Percentiles rank a stretch among this genome's conserved stretches.
These are phyloP conservation scores for Hemicordylus capensis DNA, from an alignment of 2,113 vertebrate genomes.

Conservation along the genomic window DNA sequence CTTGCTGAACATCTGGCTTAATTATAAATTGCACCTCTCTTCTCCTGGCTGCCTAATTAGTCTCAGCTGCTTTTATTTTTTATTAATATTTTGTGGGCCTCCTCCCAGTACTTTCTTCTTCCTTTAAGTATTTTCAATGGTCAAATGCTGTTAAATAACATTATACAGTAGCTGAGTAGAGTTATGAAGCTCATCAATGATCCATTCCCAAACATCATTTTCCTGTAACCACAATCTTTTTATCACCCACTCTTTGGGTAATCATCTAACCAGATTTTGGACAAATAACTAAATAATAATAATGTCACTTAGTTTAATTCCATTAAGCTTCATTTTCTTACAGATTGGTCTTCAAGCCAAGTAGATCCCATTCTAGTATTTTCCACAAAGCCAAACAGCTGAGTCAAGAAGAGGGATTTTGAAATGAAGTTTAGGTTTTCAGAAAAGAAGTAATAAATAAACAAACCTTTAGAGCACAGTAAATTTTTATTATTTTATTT, in stretches of 20 bases:
- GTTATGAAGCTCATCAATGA: not conserved
- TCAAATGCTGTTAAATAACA: not conserved
- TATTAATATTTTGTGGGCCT: conserved; percentile 19
- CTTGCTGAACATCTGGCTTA: conserved; percentile 26
- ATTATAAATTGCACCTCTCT: conserved; percentile 8
- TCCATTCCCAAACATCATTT: not conserved
- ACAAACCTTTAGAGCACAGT: no score
- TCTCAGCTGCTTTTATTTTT: conserved; percentile 16
- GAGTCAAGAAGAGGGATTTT: not conserved
- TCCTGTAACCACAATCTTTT: not conserved
- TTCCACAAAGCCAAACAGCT: not conserved
- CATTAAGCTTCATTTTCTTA: not conserved
- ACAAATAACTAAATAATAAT: not conserved
- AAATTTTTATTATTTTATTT: no score
- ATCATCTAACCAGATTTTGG: not conserved
- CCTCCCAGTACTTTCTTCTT: not conserved
- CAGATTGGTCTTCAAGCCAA: not conserved
- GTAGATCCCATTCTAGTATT: not conserved
- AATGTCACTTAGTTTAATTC: not conserved
- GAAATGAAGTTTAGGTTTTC: not conserved
- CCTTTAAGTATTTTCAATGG: not conserved
- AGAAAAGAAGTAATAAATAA: no score
- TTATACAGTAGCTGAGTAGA: not conserved
- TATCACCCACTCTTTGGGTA: not conserved
- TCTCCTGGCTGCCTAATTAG: conserved; percentile 9